Percentiles rank a stretch among this genome's conserved stretches.
phyloP scores from a whole-genome alignment of 2,797 vertebrate genomes.

The Macroramphosus scolopax region DNA sequence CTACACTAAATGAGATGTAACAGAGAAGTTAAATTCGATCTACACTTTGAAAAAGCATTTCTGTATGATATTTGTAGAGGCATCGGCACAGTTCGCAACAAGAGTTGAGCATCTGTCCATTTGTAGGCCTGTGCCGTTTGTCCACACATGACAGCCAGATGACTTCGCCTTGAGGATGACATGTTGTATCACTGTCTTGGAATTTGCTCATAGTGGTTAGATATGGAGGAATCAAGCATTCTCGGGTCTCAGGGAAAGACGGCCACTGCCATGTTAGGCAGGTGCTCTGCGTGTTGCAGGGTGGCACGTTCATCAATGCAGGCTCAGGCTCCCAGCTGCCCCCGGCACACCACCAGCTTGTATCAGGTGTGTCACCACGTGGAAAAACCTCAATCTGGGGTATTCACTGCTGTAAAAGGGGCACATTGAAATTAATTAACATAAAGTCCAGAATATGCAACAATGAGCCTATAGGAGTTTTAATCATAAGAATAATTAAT shows the following conservation, averaged over 20 bases:
- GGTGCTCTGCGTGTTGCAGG: constrained; percentile 18
- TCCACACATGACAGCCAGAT: constrained; percentile 1
- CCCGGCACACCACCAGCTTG: constrained; percentile 25
- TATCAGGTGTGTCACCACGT: constrained; percentile 24
- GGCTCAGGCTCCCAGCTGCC: constrained; percentile 24
- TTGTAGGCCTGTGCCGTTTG: constrained; percentile 2
- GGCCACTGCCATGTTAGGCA: constrained; percentile 2
- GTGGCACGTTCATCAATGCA: constrained; percentile 21
- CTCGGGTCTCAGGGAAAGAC: not conserved
- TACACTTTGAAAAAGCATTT: constrained; percentile 3
- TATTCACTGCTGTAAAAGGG: constrained; percentile 59
- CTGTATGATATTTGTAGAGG: too few relatives aligned
- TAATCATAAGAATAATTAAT: not conserved
- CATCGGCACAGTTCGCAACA: too few relatives aligned
- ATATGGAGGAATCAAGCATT: constrained; percentile 1
- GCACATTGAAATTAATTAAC: constrained; percentile 39
- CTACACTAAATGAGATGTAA: too few relatives aligned
- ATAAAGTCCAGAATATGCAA: not conserved
- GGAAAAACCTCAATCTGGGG: constrained; percentile 7
- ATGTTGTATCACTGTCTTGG: not conserved
- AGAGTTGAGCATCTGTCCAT: constrained; percentile 4
- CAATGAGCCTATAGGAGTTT: constrained; percentile 1
- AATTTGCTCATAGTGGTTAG: constrained; percentile 2
- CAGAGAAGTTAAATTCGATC: not conserved
- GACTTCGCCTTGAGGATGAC: not conserved